A percentile compares a stretch with the other conserved stretches of the same genome.
Conservation (phyloP, 2,113 vertebrate species). For the Melanocharis versteri region DNA sequence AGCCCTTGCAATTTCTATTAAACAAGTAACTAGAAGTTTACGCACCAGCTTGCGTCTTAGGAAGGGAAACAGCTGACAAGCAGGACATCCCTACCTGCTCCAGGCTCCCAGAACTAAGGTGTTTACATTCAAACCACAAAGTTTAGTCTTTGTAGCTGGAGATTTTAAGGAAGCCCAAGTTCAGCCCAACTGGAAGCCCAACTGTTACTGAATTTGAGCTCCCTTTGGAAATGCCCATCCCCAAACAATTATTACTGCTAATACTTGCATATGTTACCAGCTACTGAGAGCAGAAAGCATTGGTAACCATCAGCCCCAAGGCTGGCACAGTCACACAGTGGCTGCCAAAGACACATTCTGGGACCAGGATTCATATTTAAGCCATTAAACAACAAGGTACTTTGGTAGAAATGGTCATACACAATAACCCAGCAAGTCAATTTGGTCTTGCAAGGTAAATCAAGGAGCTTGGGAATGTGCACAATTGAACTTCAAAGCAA, state of each 20-base stretch:
- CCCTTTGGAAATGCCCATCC: background rate
- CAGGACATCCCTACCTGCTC: background rate
- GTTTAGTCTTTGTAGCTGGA: background rate
- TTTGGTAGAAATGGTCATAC: background rate
- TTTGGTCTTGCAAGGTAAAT: background rate
- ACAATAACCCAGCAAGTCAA: background rate
- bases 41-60: background rate
- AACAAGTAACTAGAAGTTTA: background rate
- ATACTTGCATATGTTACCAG: fast-evolving
- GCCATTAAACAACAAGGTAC: background rate
- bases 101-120: background rate
- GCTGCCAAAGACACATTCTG: background rate
- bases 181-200: background rate
- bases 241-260: background rate
- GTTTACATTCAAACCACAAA: background rate
- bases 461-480: background rate
- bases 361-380: fast-evolving
- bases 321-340: fast-evolving
- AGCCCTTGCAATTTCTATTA: background rate
- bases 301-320: fast-evolving
- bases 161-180: background rate
- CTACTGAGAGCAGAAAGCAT: background rate
- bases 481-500: background rate
- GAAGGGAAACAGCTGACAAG: background rate
- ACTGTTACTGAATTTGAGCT: background rate